A percentile compares a stretch with the other conserved stretches of the same genome.
Conservation (phyloP, 92 coral and sea anemone species). For the Porites cylindrica region DNA sequence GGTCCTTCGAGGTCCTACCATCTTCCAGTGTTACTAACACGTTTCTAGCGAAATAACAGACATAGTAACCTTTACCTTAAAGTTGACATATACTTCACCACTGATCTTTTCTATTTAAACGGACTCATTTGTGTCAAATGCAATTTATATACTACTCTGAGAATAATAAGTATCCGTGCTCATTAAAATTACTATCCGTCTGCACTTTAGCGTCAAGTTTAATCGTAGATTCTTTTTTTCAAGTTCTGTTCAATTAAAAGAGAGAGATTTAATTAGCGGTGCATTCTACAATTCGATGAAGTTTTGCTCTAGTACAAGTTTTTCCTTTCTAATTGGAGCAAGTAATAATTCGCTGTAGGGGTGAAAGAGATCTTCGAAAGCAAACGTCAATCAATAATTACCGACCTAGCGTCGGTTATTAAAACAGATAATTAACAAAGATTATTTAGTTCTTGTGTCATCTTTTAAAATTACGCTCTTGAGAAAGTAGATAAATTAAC, state of each 20-base stretch:
- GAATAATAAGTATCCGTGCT: background rate
- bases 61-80: no score
- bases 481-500: no score
- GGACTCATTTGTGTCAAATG: no score
- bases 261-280: background rate
- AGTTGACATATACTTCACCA: no score
- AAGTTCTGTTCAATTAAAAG: background rate
- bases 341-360: background rate
- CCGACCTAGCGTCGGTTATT: no score
- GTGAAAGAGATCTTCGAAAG: background rate
- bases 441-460: background rate
- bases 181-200: background rate
- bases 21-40: no score
- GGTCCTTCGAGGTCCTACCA: no score
- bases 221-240: no score
- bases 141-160: no score
- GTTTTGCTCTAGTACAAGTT: background rate
- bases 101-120: no score
- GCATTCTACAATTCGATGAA: no score
- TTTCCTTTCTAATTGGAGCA: background rate
- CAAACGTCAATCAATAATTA: background rate
- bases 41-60: no score
- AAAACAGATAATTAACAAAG: background rate
- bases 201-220: background rate
- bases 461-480: background rate